A percentile compares a stretch with the other conserved stretches of the same genome.
Conservation (phyloP, 2,888 invertebrate species). For the Minunthozetes semirufus region DNA sequence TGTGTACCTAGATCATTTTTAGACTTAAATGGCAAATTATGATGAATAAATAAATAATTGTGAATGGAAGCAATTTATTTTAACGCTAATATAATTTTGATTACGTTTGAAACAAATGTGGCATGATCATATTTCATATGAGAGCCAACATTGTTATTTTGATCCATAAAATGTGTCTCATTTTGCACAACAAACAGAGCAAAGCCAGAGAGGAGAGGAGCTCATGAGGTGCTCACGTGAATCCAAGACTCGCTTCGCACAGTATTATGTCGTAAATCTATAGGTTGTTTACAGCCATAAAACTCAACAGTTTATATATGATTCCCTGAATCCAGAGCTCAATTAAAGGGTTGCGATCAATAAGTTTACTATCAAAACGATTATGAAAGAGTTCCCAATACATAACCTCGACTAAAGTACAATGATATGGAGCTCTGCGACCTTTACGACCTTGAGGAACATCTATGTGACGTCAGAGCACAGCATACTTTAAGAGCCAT, state of each 20-base stretch:
- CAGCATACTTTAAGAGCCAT: not conserved
- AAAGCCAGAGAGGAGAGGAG: not conserved
- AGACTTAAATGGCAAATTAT: too few relatives aligned
- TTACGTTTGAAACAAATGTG: too few relatives aligned
- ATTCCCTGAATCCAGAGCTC: not conserved
- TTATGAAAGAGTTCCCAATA: not conserved
- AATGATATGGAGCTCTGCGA: not conserved
- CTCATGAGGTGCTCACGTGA: slow-evolving; percentile 15
- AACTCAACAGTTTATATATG: not conserved
- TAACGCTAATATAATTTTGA: too few relatives aligned
- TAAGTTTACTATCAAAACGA: not conserved
- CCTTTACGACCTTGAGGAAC: slow-evolving; percentile 10
- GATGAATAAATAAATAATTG: too few relatives aligned
- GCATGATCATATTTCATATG: too few relatives aligned
- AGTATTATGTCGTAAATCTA: not conserved
- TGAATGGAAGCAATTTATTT: too few relatives aligned
- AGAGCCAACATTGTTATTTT: too few relatives aligned
- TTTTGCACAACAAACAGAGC: not conserved
- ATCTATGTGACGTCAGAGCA: not conserved
- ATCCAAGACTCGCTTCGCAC: not conserved
- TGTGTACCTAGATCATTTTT: too few relatives aligned
- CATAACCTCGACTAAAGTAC: not conserved
- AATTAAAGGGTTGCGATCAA: not conserved
- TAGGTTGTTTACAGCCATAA: not conserved
- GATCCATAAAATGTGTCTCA: not conserved